Percentiles rank a stretch among this genome's conserved stretches.
Evolutionary conservation across 1,140 invertebrate genomes (phyloP).

Genomic region (Dreissena rostriformis): DNA sequence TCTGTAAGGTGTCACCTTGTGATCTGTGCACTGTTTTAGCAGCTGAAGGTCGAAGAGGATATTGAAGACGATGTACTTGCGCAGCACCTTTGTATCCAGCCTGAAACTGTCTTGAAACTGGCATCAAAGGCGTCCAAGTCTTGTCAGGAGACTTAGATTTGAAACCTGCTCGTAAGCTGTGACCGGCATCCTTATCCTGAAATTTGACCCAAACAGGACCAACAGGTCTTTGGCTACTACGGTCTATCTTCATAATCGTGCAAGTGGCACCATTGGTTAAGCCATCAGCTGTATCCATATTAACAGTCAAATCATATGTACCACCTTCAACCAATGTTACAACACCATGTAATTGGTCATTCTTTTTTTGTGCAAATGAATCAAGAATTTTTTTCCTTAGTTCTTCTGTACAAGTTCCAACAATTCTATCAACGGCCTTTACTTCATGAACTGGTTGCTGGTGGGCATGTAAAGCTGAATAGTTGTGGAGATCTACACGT

Average conservation of each 20-base stretch:
- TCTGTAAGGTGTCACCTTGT: conserved; percentile 25
- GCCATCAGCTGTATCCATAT: conserved; percentile 33
- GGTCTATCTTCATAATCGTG: conserved; percentile 23
- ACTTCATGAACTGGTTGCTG: conserved; percentile 17
- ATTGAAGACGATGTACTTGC: conserved; percentile 44
- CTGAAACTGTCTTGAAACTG: conserved; percentile 34
- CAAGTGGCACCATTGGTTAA: conserved; percentile 40
- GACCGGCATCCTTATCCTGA: conserved; percentile 12
- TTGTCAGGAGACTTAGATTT: conserved; percentile 15
- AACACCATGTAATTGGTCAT: conserved; percentile 22
- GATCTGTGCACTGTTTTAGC: conserved; percentile 32
- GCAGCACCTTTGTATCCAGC: conserved; percentile 49
- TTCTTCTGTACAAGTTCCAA: conserved; percentile 19
- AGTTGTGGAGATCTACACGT: conserved; percentile 13
- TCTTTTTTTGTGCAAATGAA: conserved; percentile 36
- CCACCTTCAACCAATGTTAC: background rate
- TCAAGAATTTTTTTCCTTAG: conserved; percentile 15
- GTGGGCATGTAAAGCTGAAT: background rate
- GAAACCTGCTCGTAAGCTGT: background rate
- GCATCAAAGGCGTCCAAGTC: conserved; percentile 50
- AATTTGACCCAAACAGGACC: conserved; percentile 32
- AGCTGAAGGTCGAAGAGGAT: background rate
- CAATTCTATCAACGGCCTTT: conserved; percentile 12
- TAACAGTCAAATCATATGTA: conserved; percentile 34
- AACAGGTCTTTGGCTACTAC: background rate